A percentile compares a stretch with the other conserved stretches of the same genome.
phyloP scores from a whole-genome alignment of 1,140 invertebrate species.

The Achatina immaculata region DNA sequence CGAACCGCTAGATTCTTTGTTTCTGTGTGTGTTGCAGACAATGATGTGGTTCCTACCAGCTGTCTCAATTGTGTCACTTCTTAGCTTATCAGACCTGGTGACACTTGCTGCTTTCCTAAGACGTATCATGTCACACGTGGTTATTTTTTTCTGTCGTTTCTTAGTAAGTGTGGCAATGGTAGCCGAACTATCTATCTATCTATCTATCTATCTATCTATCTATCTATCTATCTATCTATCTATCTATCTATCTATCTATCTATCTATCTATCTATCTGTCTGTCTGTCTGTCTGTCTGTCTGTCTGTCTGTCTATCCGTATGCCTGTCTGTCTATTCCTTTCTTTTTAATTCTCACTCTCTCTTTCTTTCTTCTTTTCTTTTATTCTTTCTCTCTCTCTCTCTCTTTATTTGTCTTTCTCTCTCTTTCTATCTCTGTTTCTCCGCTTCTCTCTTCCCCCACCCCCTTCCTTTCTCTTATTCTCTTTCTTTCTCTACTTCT shows the following conservation, averaged over 20 bases:
- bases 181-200: neutral
- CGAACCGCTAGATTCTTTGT: neutral
- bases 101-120: neutral
- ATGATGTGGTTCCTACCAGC: neutral
- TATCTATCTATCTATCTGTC: neutral
- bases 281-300: slow-evolving; percentile 21
- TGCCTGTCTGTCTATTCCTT: too few relatives aligned
- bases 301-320: slow-evolving; percentile 8
- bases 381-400: slow-evolving; percentile 13
- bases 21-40: neutral
- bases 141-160: neutral
- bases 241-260: slow-evolving; percentile 23
- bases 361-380: slow-evolving; percentile 15
- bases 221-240: neutral
- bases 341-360: slow-evolving; percentile 1
- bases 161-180: neutral
- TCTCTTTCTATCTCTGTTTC: slow-evolving; percentile 28
- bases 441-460: slow-evolving; percentile 21
- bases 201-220: slow-evolving; percentile 17
- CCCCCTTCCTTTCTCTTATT: neutral
- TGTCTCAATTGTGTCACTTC: neutral
- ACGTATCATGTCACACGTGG: neutral
- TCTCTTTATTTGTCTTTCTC: slow-evolving; percentile 15
- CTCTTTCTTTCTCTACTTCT: too few relatives aligned
- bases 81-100: neutral